phyloP scores from a whole-genome alignment of 1,140 invertebrate species.

The Magallana ariakensis region DNA sequence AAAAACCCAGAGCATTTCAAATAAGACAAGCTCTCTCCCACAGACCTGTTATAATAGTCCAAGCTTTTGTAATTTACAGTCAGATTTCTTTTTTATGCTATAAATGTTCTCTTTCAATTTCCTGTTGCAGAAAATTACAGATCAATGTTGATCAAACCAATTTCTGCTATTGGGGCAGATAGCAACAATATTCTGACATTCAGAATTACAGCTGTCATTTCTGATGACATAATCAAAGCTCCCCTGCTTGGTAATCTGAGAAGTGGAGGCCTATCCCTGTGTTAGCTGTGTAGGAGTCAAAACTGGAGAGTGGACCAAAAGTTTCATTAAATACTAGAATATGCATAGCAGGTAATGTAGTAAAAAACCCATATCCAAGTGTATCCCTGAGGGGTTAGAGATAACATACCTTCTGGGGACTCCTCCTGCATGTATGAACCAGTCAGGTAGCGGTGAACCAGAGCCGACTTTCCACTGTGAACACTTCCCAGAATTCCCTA shows the following conservation, averaged over 20 bases:
- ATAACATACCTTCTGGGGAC: conserved; percentile 90
- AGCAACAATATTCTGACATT: not conserved
- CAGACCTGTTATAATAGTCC: not conserved
- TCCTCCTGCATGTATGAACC: conserved; percentile 99
- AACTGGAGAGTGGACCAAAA: no score
- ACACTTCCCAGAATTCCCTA: conserved; percentile 95
- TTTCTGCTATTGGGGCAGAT: not conserved
- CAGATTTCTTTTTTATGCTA: not conserved
- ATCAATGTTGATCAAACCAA: not conserved
- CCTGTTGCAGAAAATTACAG: not conserved
- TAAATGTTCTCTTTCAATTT: conserved; percentile 3
- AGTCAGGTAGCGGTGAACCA: conserved; percentile 98
- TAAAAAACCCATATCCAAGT: no score
- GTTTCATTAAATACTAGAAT: no score
- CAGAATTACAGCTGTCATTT: conserved; percentile 21
- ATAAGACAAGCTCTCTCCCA: not conserved
- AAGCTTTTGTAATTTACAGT: not conserved
- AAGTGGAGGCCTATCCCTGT: no score
- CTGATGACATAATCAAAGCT: not conserved
- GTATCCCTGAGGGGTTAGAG: not conserved
- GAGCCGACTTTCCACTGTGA: conserved; percentile 96
- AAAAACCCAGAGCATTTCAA: no score
- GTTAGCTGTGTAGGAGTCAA: no score
- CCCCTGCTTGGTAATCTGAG: no score
- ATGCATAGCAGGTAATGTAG: no score